phyloP scores from a whole-genome alignment of 1,140 invertebrate genomes.

The Aphidius ervi region DNA sequence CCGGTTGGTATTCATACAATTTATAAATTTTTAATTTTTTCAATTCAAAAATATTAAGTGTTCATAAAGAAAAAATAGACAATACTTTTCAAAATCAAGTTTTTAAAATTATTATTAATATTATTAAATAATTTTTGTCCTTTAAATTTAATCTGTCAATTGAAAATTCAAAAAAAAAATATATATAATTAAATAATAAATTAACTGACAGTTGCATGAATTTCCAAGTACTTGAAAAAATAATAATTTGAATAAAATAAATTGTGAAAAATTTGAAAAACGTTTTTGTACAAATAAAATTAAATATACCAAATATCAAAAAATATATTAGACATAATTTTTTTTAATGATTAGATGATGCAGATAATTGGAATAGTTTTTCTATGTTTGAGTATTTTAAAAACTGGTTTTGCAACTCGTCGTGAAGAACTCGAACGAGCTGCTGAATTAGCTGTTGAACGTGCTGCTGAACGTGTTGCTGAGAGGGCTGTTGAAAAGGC shows the following conservation, averaged over 20 bases:
- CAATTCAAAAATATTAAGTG: neutral
- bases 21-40: neutral
- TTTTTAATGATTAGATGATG: slow-evolving; percentile 13
- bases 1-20: slow-evolving; percentile 28
- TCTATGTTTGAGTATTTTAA: slow-evolving; percentile 26
- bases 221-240: neutral
- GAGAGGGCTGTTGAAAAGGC: slow-evolving; percentile 48
- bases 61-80: neutral
- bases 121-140: too few relatives aligned
- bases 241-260: neutral
- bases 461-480: slow-evolving; percentile 44
- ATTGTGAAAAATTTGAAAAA: neutral
- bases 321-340: slow-evolving; percentile 6
- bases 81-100: neutral
- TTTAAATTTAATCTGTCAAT: too few relatives aligned
- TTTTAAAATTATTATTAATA: too few relatives aligned
- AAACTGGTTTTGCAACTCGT: slow-evolving; percentile 27
- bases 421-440: slow-evolving; percentile 45
- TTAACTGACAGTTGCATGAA: neutral
- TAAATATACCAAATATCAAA: neutral
- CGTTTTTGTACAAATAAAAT: neutral
- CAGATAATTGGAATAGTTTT: slow-evolving; percentile 23
- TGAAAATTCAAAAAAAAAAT: too few relatives aligned
- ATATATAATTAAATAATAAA: neutral
- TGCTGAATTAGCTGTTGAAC: slow-evolving; percentile 47